Base-by-base conservation (phyloP, 2,113 vertebrate genomes). In the Camelus bactrianus region DNA sequence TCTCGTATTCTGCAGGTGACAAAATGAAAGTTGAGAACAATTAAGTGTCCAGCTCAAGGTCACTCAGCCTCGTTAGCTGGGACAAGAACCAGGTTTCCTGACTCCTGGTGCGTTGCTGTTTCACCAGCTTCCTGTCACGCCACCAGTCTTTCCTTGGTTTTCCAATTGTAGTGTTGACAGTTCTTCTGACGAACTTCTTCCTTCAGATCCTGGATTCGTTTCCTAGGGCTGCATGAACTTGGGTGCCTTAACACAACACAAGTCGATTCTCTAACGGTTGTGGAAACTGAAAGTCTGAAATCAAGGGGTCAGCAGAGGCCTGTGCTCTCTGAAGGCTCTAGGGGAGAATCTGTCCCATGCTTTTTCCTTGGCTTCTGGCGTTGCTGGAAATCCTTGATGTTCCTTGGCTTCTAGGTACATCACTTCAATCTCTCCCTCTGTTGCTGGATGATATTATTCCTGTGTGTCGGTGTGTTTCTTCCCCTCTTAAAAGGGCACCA, bases 61-160 rank as follows among this genome's bases (percentile, higher is more conserved):
- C 54, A 72, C 22, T 20, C 12, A 58, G 17, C n/a, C 38, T 80
- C 11, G 1, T 94, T 85, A 64, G n/a, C 54, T 48, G 38, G 32
- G 42, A 75, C 32, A 17, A 94, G 75, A 89, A 58, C 56, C 89
- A 76, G 83, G 79, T 87, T 90, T 95, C 77, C 91, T n/a, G 76
- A 90, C 12, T 84, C 24, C 76, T 26, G 42, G 62, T 48, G 58
- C 54, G 1, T 72, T 64, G 67, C 67, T 52, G 86, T 86, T 65
- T 38, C 17, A 14, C 20, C 58, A 15, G 28, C 52, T 92, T 93
- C 92, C 50, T 70, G 67, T 84, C 76, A 42, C 12, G 76, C 91
- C 38, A 28, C 80, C 56, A 28, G 79, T 60, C 75, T 56, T 84
- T 64, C 64, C 67, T 70, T 28, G 5, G 0, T 75, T 96, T 86